Evolutionary conservation across 2,113 vertebrate species (phyloP).

Genomic region (Vulpes vulpes): DNA sequence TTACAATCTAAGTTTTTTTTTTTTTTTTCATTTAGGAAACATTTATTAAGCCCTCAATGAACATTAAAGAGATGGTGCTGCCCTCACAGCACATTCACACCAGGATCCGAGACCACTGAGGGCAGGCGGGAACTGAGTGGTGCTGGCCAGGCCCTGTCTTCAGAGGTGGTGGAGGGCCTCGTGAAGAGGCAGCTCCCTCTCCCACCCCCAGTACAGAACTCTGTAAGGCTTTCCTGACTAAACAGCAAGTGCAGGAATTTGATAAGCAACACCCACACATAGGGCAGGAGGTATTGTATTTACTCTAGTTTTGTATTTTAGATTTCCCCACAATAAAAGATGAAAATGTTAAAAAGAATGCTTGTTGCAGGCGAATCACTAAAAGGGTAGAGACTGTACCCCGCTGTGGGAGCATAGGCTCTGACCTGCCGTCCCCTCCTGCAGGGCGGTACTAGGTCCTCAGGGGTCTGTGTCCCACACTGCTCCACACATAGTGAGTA

Average conservation of each 20-base stretch:
- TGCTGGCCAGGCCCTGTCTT: not conserved
- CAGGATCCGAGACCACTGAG: not conserved
- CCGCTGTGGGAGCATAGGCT: not conserved
- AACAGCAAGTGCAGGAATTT: not conserved
- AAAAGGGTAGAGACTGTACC: not conserved
- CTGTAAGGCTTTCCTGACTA: not conserved
- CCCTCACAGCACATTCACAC: too few relatives aligned
- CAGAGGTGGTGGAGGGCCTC: not conserved
- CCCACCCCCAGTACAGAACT: not conserved
- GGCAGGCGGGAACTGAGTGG: not conserved
- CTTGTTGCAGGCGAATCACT: not conserved
- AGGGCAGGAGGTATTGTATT: not conserved
- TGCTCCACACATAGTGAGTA: not conserved
- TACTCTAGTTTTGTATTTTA: not conserved
- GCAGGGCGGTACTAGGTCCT: not conserved
- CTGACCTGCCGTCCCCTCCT: not conserved
- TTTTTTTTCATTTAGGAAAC: not conserved
- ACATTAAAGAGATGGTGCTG: not conserved
- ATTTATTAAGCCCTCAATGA: slow-evolving; percentile 17
- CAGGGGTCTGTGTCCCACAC: not conserved
- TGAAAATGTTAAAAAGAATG: slow-evolving; percentile 3
- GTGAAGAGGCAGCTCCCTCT: not conserved
- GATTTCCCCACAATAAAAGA: not conserved
- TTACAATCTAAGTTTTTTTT: not conserved
- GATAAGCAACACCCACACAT: not conserved